Conservation (phyloP, 2,888 invertebrate species). For the Epsilonema sp. region DNA sequence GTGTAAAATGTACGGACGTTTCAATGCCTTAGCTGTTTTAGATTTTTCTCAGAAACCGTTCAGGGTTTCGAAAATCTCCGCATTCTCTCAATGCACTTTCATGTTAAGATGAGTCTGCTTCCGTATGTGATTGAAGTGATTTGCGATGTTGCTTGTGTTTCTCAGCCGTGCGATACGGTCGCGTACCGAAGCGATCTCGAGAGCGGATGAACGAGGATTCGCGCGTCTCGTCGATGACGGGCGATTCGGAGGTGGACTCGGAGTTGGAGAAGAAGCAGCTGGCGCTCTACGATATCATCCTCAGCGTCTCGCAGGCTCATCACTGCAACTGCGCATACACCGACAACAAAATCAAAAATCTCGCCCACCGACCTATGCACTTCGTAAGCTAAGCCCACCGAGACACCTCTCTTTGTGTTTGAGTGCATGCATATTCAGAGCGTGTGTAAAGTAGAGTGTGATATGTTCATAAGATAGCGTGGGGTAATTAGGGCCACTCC, state of each 20-base stretch:
- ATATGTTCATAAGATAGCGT: no score
- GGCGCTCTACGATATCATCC: conserved; percentile 55
- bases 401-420: neutral
- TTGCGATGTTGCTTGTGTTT: conserved; percentile 12
- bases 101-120: no score
- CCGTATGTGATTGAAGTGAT: no score
- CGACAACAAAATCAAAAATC: conserved; percentile 53
- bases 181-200: conserved; percentile 76
- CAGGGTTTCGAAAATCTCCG: no score
- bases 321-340: conserved; percentile 68
- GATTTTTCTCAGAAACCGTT: no score
- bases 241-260: conserved; percentile 3
- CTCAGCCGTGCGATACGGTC: conserved; percentile 79
- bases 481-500: no score
- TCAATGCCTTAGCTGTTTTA: no score
- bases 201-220: conserved; percentile 44
- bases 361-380: conserved; percentile 48
- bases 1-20: no score
- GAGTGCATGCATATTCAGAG: neutral
- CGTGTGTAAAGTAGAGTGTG: no score
- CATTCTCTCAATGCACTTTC: no score
- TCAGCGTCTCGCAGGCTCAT: conserved; percentile 58
- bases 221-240: conserved; percentile 20
- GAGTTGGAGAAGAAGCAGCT: conserved; percentile 32
- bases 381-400: conserved; percentile 37